phyloP scores from a whole-genome alignment of 2,797 vertebrate species.

The Chromobotia macracanthus region DNA sequence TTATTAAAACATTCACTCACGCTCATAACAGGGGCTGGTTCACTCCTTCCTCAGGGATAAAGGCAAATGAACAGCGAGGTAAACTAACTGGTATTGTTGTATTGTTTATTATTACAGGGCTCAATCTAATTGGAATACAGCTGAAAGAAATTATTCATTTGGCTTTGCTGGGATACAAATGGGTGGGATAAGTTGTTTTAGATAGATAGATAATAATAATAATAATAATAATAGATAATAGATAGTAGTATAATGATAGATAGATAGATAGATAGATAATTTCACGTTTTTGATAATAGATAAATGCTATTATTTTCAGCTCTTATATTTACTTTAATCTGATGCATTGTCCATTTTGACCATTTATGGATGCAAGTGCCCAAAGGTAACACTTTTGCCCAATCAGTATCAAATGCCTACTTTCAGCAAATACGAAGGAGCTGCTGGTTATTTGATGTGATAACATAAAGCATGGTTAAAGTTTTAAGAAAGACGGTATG shows the following conservation, averaged over 20 bases:
- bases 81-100: slow-evolving; percentile 15
- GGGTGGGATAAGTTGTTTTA: not conserved
- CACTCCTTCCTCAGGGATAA: not conserved
- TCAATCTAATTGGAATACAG: not conserved
- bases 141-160: not conserved
- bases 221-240: not conserved
- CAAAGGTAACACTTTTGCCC: too few relatives aligned
- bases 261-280: not conserved
- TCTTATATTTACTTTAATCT: too few relatives aligned
- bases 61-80: not conserved
- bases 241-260: not conserved
- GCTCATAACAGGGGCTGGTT: not conserved
- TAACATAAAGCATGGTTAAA: too few relatives aligned
- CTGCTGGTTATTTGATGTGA: too few relatives aligned
- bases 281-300: too few relatives aligned
- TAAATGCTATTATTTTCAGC: too few relatives aligned
- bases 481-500: too few relatives aligned
- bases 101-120: not conserved
- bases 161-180: not conserved
- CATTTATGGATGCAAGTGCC: too few relatives aligned
- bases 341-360: too few relatives aligned
- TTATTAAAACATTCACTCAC: slow-evolving; percentile 14
- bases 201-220: not conserved
- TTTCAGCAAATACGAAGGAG: too few relatives aligned
- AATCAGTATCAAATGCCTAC: too few relatives aligned